Conservation (phyloP, 2,113 vertebrate genomes). For the Percopsis transmontana region DNA sequence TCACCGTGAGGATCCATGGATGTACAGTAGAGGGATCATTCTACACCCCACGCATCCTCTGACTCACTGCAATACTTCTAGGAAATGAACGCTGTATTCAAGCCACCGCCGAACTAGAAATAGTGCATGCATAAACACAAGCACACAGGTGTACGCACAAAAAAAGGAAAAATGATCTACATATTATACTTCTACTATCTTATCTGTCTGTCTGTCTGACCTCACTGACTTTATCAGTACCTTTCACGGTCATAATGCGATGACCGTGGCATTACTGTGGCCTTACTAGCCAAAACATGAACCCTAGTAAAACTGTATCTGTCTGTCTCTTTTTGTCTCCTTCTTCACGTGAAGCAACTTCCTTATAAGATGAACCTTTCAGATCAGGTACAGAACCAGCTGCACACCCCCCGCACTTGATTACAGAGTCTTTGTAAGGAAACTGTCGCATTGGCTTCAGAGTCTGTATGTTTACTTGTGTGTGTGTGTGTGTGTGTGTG, state of each 20-base stretch:
- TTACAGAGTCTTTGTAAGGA: slow-evolving; percentile 12
- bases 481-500: slow-evolving; percentile 46
- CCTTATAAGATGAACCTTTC: slow-evolving; percentile 81
- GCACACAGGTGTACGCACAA: slow-evolving; percentile 27
- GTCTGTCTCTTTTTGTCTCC: slow-evolving; percentile 72
- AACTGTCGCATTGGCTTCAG: not conserved
- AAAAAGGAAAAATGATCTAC: not conserved
- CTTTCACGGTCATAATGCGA: slow-evolving; percentile 30
- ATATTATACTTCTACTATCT: not conserved
- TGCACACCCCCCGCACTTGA: slow-evolving; percentile 47
- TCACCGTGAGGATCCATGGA: too few relatives aligned
- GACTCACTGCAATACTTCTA: slow-evolving; percentile 29
- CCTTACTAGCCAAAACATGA: slow-evolving; percentile 37
- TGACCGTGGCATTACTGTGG: slow-evolving; percentile 35
- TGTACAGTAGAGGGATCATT: not conserved
- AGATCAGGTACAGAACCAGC: slow-evolving; percentile 71
- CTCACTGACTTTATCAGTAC: slow-evolving; percentile 40
- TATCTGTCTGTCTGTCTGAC: slow-evolving; percentile 1
- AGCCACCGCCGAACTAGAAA: slow-evolving; percentile 30
- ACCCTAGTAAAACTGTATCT: slow-evolving; percentile 61
- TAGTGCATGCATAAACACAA: not conserved
- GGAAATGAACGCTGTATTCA: slow-evolving; percentile 19
- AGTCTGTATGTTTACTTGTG: slow-evolving; percentile 31
- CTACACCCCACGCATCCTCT: slow-evolving; percentile 18
- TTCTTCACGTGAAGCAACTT: slow-evolving; percentile 71